Base-by-base conservation (phyloP, 2,797 vertebrate genomes). In the Smutsia temminckii region DNA sequence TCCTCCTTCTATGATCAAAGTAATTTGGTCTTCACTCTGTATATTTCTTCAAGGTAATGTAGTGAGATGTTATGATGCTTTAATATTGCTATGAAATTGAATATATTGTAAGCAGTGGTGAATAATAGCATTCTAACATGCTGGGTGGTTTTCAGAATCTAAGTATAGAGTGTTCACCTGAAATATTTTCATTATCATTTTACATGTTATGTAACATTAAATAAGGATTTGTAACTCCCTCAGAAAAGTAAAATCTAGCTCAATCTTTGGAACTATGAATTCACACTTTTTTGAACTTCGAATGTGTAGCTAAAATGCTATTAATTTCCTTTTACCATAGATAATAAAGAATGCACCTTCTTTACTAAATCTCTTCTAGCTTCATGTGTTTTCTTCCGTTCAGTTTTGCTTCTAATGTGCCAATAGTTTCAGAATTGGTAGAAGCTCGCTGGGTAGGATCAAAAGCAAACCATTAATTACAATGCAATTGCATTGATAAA, bases 401-500 rank as follows among this genome's bases (percentile, higher is more conserved):
- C 68, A 74, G 49, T 23, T 66, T 84, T 85, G 14, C 37, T 64
- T 79, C 29, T 85, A 83, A 40, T 92, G n/a, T 77, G 83, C 75
- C 46, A 34, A 84, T 40, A 79, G 40, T 81, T 93, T 49, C 40
- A 69, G 21, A 6, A 29, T 85, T 5, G 13, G n/a, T 69, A 32
- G 64, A 91, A 92, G 11, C 21, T 96, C 46, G 6, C 3, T 89
- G 59, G 7, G 29, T 59, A 89, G 9, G 5, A 59, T 86, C 18
- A 20, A 77, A 74, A 55, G 21, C 27, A 96, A 92, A 91, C 3
- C 25, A 51, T 49, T 91, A 88, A 93, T 81, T 87, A 74, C 61
- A 89, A 69, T 87, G 20, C 42, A 95, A 93, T 94, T 95, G n/a
- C 21, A 61, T 51, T 51, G 53, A 88, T 75, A 91, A 94, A 95